Percentiles rank a stretch among this genome's conserved stretches.
These are phyloP conservation scores for Acanthurus lineatus DNA, from an alignment of 2,797 vertebrate species.

Conservation along the genomic window DNA sequence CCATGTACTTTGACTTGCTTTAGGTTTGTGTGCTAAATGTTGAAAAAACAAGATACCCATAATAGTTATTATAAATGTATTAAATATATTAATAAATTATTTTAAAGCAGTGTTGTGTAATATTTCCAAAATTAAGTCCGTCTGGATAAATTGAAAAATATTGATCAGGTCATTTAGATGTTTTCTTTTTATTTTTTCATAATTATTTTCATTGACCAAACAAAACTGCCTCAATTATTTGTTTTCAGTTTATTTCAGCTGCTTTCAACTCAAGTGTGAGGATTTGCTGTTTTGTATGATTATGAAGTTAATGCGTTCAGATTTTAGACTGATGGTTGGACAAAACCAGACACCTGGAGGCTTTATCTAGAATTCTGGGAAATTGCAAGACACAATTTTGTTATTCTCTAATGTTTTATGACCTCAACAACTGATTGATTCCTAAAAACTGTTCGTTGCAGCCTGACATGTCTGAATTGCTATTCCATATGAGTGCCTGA, in stretches of 20 bases:
- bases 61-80: no score
- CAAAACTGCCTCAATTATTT: neutral
- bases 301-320: neutral
- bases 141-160: neutral
- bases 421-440: neutral
- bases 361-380: neutral
- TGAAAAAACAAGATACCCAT: neutral
- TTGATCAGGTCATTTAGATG: no score
- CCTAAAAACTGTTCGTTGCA: neutral
- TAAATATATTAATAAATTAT: no score
- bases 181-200: no score
- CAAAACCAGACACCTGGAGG: neutral
- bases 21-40: neutral
- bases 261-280: neutral
- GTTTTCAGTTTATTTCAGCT: neutral
- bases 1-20: neutral
- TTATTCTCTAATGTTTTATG: neutral
- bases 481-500: neutral
- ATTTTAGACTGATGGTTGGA: neutral
- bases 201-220: no score
- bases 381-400: neutral
- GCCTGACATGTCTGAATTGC: neutral
- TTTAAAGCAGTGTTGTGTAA: neutral
- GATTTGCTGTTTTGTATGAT: neutral
- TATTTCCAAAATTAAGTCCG: neutral